These are phyloP conservation scores for Sphaerophoria taeniata DNA, from an alignment of 2,888 invertebrate species.

Conservation along the genomic window DNA sequence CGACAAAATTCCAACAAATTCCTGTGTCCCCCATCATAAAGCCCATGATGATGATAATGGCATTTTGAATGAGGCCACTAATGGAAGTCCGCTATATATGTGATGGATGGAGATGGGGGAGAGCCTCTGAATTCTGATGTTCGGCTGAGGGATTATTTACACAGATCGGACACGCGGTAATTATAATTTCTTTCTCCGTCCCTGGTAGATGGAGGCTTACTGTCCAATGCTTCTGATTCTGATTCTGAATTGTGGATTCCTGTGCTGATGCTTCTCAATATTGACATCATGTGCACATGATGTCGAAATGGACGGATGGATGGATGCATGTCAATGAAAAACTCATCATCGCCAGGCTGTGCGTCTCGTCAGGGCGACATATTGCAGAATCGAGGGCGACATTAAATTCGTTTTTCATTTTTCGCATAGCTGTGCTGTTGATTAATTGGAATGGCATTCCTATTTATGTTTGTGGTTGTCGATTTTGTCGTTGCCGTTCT, in stretches of 20 bases:
- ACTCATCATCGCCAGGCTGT: constrained; percentile 53
- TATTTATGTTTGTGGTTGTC: constrained; percentile 32
- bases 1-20: constrained; percentile 56
- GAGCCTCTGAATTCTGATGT: neutral
- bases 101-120: constrained; percentile 5
- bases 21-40: constrained; percentile 17
- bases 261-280: constrained; percentile 1
- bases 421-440: constrained; percentile 54
- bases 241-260: neutral
- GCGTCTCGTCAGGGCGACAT: constrained; percentile 26
- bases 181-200: constrained; percentile 52
- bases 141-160: constrained; percentile 43
- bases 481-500: constrained; percentile 2
- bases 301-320: constrained; percentile 45
- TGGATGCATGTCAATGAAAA: constrained; percentile 71
- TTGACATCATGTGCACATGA: constrained; percentile 43
- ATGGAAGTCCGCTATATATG: neutral
- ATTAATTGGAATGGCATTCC: constrained; percentile 60
- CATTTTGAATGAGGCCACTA: constrained; percentile 66
- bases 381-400: constrained; percentile 60
- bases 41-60: constrained; percentile 42
- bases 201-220: neutral
- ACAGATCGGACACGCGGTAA: constrained; percentile 67
- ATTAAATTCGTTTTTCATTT: constrained; percentile 66
- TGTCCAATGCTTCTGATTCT: neutral